phyloP scores from a whole-genome alignment of 30 jellyfish, hydroid and myxozoan genomes.

The Mastigias papua region DNA sequence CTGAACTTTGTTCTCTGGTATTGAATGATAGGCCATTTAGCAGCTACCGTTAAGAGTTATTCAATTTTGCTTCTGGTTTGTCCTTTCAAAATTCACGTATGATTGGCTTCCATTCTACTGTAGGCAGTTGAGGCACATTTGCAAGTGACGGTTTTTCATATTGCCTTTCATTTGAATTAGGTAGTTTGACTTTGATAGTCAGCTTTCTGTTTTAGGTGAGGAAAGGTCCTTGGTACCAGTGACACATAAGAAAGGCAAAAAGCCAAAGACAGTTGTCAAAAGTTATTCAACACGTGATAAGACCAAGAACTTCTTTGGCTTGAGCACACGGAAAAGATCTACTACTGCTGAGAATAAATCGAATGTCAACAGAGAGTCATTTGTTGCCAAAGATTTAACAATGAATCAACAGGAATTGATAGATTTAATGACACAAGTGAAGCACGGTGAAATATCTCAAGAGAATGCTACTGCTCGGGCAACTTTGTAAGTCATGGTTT shows the following conservation, averaged over 20 bases:
- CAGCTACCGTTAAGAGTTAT: too few relatives aligned
- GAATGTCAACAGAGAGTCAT: constrained; percentile 9
- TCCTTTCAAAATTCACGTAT: too few relatives aligned
- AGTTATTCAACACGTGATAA: constrained; percentile 60
- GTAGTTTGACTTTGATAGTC: too few relatives aligned
- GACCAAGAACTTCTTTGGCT: constrained; percentile 17
- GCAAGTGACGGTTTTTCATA: too few relatives aligned
- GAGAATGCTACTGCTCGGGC: constrained; percentile 81
- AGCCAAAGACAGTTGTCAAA: constrained; percentile 23
- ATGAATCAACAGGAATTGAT: constrained; percentile 68
- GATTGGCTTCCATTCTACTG: too few relatives aligned
- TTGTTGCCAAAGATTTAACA: constrained; percentile 83
- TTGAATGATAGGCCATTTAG: too few relatives aligned
- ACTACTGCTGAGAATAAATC: constrained; percentile 32
- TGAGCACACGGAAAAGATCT: constrained; percentile 56
- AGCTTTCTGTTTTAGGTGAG: background rate
- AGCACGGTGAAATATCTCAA: constrained; percentile 77
- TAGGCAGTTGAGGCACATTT: too few relatives aligned
- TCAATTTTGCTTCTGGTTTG: too few relatives aligned
- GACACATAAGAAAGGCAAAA: constrained; percentile 22
- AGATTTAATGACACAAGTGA: constrained; percentile 76
- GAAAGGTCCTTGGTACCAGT: background rate
- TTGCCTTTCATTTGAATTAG: too few relatives aligned
- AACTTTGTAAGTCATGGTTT: constrained; percentile 41
- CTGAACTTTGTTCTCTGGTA: too few relatives aligned